A percentile compares a stretch with the other conserved stretches of the same genome.
Evolutionary conservation across 2,113 vertebrate species (phyloP).

Genomic region (Rynchops niger): DNA sequence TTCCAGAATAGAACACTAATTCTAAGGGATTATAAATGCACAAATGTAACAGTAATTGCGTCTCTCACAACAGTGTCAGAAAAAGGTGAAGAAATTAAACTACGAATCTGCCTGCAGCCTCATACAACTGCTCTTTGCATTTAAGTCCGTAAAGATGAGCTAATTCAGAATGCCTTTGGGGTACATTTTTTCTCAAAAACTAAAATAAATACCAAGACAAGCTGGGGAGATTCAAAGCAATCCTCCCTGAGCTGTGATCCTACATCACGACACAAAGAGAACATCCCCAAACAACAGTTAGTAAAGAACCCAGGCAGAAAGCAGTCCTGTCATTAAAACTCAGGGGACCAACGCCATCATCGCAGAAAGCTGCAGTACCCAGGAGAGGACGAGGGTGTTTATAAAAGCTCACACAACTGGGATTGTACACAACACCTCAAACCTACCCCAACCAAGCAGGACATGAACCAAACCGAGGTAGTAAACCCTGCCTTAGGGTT

Average conservation of each 20-base stretch:
- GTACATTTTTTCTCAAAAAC: background rate
- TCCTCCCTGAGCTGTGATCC: background rate
- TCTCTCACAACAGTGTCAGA: background rate
- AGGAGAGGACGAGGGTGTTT: background rate
- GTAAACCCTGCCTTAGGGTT: background rate
- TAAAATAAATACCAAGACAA: background rate
- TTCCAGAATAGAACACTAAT: background rate
- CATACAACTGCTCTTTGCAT: background rate
- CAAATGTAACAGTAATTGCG: background rate
- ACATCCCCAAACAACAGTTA: background rate
- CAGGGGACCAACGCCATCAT: background rate
- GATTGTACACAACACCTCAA: background rate
- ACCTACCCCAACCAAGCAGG: background rate
- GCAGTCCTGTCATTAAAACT: background rate
- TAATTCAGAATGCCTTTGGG: background rate
- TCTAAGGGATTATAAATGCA: background rate
- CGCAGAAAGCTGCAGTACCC: background rate
- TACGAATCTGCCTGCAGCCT: background rate
- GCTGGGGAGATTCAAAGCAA: background rate
- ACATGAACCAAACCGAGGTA: background rate
- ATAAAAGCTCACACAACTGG: background rate
- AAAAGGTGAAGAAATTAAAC: background rate
- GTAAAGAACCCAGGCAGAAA: background rate
- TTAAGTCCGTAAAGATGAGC: background rate
- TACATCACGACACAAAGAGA: background rate